These are phyloP conservation scores for Enteromius fasciolatus DNA, from an alignment of 2,797 vertebrate genomes.

Conservation along the genomic window DNA sequence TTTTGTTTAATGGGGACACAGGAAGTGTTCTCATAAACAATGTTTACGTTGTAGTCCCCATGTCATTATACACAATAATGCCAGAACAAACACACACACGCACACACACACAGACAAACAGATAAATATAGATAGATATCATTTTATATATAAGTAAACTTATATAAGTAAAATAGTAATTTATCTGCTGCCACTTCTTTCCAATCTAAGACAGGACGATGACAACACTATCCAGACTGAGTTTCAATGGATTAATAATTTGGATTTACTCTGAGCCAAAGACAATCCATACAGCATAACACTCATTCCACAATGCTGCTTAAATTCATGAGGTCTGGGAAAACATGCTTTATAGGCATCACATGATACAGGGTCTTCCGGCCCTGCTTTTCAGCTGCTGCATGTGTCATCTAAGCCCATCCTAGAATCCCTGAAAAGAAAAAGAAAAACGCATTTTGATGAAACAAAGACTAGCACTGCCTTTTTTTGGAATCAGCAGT, in stretches of 20 bases:
- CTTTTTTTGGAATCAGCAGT: not conserved
- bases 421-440: not conserved
- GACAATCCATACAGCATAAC: constrained; percentile 25
- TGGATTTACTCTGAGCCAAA: constrained; percentile 28
- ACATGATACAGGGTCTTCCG: not conserved
- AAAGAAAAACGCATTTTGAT: not conserved
- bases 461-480: too few relatives aligned
- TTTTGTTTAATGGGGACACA: too few relatives aligned
- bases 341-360: not conserved
- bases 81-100: too few relatives aligned
- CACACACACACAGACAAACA: too few relatives aligned
- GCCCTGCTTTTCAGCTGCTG: not conserved
- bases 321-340: not conserved
- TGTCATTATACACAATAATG: too few relatives aligned
- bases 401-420: not conserved
- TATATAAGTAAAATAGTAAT: too few relatives aligned
- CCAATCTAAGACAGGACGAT: not conserved
- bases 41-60: too few relatives aligned
- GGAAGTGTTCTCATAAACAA: too few relatives aligned
- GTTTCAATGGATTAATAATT: constrained; percentile 24
- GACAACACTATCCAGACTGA: constrained; percentile 32
- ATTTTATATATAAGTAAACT: too few relatives aligned
- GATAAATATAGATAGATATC: too few relatives aligned
- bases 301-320: constrained; percentile 13
- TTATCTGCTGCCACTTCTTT: not conserved